phyloP scores from a whole-genome alignment of 2,113 vertebrate genomes.

The Leptosomus discolor region DNA sequence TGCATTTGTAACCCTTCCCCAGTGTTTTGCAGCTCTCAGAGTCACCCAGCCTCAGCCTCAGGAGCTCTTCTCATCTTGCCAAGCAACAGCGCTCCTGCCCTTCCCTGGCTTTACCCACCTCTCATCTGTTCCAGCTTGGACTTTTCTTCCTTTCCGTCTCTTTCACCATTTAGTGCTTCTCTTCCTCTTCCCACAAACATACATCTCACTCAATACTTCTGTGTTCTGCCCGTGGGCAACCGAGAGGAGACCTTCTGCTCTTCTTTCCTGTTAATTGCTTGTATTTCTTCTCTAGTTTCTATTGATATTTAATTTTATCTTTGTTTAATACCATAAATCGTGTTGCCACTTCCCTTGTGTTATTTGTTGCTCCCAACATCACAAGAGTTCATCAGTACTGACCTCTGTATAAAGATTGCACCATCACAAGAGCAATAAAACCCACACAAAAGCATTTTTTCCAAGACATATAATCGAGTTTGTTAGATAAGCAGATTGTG shows the following conservation, averaged over 20 bases:
- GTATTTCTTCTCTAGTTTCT: not conserved
- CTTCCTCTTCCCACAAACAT: not conserved
- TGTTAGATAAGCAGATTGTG: not conserved
- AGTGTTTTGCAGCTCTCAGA: not conserved
- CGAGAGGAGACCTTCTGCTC: not conserved
- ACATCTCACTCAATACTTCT: not conserved
- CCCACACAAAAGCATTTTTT: not conserved
- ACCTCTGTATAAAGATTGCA: not conserved
- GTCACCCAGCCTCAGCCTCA: rapidly evolving
- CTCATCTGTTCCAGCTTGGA: not conserved
- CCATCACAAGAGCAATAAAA: not conserved
- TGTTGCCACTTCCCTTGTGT: not conserved
- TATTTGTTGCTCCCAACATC: not conserved
- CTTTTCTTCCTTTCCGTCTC: not conserved
- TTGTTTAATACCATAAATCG: not conserved
- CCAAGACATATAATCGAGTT: rapidly evolving
- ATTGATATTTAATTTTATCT: not conserved
- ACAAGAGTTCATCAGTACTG: not conserved
- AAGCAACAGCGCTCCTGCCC: not conserved
- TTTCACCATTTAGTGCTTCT: not conserved
- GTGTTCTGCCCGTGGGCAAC: not conserved
- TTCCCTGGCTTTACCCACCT: not conserved
- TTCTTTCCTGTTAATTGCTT: not conserved
- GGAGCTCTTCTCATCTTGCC: not conserved
- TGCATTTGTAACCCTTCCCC: not conserved